A percentile compares a stretch with the other conserved stretches of the same genome.
phyloP scores from a whole-genome alignment of 2,797 vertebrate genomes.

The Parauchenoglanis ngamensis region DNA sequence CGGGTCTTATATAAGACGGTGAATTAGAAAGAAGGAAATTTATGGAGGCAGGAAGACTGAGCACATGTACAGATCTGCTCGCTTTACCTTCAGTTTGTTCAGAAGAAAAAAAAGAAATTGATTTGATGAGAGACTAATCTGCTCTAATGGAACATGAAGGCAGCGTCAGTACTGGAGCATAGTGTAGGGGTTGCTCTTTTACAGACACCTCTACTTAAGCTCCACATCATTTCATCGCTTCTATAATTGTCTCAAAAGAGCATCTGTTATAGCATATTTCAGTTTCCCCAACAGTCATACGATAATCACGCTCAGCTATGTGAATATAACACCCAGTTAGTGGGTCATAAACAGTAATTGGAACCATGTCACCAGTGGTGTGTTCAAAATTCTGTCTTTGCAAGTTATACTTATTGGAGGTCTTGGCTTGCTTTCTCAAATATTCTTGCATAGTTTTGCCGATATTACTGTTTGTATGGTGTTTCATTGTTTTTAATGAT shows the following conservation, averaged over 20 bases:
- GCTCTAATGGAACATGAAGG: constrained; percentile 39
- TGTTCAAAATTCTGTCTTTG: not conserved
- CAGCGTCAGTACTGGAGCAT: not conserved
- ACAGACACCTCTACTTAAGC: not conserved
- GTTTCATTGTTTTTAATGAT: not conserved
- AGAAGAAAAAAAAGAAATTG: constrained; percentile 41
- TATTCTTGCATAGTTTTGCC: too few species aligned
- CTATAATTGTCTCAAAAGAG: not conserved
- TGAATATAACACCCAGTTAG: not conserved
- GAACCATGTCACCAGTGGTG: not conserved
- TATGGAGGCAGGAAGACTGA: constrained; percentile 40
- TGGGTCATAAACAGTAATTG: not conserved
- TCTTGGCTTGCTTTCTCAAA: not conserved
- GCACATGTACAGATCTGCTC: constrained; percentile 18
- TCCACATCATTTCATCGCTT: not conserved
- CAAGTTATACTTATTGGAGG: not conserved
- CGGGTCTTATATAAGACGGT: constrained; percentile 52
- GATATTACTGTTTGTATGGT: not conserved
- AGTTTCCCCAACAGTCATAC: not conserved
- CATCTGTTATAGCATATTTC: not conserved
- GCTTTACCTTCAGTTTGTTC: constrained; percentile 17
- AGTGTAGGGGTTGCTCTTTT: not conserved
- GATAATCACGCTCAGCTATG: not conserved
- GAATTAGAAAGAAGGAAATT: constrained; percentile 38
- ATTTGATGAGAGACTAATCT: constrained; percentile 51